Percentiles rank a stretch among this genome's conserved stretches.
These are phyloP conservation scores for Pimephales promelas DNA, from an alignment of 2,113 vertebrate genomes.

Conservation along the genomic window DNA sequence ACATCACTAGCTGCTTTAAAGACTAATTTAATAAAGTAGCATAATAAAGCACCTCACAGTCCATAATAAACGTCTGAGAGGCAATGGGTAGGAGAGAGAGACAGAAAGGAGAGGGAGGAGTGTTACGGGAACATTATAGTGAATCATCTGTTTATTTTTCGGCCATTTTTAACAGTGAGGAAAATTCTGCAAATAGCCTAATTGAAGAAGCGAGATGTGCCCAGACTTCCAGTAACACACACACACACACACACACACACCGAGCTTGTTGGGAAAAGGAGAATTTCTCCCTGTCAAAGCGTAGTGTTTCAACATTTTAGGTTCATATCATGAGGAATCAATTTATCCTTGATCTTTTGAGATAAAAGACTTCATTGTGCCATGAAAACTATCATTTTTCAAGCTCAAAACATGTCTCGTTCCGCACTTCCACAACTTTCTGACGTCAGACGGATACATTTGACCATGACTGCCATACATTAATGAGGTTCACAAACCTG, in stretches of 20 bases:
- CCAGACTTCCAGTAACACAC: constrained; percentile 51
- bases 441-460: neutral
- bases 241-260: constrained; percentile 17
- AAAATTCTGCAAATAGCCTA: constrained; percentile 52
- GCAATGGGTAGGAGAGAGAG: constrained; percentile 7
- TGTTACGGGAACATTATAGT: constrained; percentile 50
- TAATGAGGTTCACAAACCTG: neutral
- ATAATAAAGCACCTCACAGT: constrained; percentile 19
- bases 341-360: constrained; percentile 24
- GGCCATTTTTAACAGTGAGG: constrained; percentile 45
- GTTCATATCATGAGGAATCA: neutral
- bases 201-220: constrained; percentile 50
- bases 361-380: constrained; percentile 24
- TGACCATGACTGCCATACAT: neutral
- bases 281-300: constrained; percentile 1
- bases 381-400: neutral
- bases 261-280: neutral
- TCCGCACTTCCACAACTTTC: neutral
- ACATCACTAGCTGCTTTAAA: constrained; percentile 42
- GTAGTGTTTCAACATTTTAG: constrained; percentile 15
- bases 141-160: constrained; percentile 55
- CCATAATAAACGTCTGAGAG: constrained; percentile 36
- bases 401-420: neutral
- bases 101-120: constrained; percentile 27
- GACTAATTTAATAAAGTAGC: constrained; percentile 26